phyloP scores from a whole-genome alignment of 2,797 vertebrate genomes.

The Hippopotamyrus pictus region DNA sequence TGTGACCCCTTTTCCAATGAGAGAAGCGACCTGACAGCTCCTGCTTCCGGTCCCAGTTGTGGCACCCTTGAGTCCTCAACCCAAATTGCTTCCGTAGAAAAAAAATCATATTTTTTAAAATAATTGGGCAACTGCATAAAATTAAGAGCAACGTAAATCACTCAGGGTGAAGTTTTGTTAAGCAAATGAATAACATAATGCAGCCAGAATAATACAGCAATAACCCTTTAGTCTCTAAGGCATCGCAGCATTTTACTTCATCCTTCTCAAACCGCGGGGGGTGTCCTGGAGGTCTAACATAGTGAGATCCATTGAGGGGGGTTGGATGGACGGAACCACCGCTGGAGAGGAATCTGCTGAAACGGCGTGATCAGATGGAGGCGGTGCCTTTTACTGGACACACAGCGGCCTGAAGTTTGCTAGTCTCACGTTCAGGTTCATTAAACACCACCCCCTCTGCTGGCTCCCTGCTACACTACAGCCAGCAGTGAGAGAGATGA shows the following conservation, averaged over 20 bases:
- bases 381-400: neutral
- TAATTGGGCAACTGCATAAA: neutral
- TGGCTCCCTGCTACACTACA: neutral
- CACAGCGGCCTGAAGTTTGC: neutral
- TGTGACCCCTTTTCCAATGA: neutral
- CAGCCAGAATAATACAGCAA: neutral
- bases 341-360: neutral
- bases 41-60: neutral
- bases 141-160: neutral
- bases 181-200: neutral
- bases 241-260: neutral
- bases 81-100: neutral
- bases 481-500: constrained; percentile 23
- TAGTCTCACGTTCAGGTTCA: neutral
- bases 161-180: neutral
- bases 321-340: neutral
- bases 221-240: neutral
- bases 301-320: neutral
- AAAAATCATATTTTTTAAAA: neutral
- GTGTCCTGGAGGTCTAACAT: neutral
- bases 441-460: neutral
- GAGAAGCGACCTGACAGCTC: neutral
- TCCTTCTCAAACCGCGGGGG: neutral
- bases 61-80: neutral
- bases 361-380: neutral